phyloP scores from a whole-genome alignment of 1,140 invertebrate species.

The Drosophila aff. region DNA sequence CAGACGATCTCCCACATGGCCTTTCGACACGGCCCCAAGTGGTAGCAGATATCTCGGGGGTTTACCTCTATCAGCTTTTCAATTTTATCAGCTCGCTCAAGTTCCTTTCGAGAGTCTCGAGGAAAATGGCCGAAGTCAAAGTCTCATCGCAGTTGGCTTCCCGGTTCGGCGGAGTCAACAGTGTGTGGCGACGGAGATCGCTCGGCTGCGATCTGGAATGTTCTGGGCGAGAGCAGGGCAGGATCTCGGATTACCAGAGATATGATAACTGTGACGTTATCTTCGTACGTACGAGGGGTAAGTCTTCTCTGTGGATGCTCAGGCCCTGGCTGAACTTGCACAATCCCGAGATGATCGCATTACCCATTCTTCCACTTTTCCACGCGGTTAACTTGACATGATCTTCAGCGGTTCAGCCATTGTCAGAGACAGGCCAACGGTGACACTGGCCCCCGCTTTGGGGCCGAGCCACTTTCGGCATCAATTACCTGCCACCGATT shows the following conservation, averaged over 20 bases:
- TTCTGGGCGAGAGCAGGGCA: constrained; percentile 15
- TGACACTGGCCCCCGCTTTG: constrained; percentile 41
- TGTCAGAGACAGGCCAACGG: constrained; percentile 63
- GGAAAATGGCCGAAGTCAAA: constrained; percentile 27
- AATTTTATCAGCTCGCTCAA: constrained; percentile 45
- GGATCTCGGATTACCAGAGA: constrained; percentile 42
- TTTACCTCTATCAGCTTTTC: constrained; percentile 22
- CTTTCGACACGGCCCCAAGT: constrained; percentile 9
- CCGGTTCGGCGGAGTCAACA: constrained; percentile 26
- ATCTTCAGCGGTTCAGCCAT: constrained; percentile 65
- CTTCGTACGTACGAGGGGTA: constrained; percentile 2
- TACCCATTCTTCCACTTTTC: constrained; percentile 61
- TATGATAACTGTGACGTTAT: background rate
- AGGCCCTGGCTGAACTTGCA: constrained; percentile 60
- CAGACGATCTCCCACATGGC: constrained; percentile 33
- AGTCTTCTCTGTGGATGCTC: constrained; percentile 42
- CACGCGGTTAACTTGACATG: constrained; percentile 77
- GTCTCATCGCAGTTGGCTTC: constrained; percentile 31
- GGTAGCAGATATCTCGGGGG: constrained; percentile 38
- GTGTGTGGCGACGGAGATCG: constrained; percentile 18
- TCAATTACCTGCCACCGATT: constrained; percentile 72
- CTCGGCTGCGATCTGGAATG: constrained; percentile 7
- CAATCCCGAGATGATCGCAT: constrained; percentile 64
- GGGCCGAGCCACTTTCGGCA: constrained; percentile 63
- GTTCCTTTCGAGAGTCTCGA: background rate